A percentile compares a stretch with the other conserved stretches of the same genome.
phyloP scores from a whole-genome alignment of 1,140 invertebrate genomes.

The Tetranychus urticae region DNA sequence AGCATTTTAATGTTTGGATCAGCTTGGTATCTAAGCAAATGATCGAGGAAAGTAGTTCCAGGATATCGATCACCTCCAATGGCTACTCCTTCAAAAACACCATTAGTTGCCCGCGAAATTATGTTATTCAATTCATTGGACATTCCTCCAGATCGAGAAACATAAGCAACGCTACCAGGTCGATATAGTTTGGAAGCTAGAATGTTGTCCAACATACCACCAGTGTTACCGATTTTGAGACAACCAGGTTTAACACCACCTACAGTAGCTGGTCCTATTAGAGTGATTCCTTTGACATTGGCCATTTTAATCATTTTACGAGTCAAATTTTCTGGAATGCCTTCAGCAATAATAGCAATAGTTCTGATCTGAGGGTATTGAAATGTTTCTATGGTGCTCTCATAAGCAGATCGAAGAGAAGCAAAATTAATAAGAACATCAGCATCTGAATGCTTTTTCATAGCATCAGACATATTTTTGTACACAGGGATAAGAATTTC shows the following conservation, averaged over 20 bases:
- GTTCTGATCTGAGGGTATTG: constrained; percentile 78
- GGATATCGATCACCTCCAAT: constrained; percentile 99
- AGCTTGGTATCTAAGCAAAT: constrained; percentile 58
- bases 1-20: constrained; percentile 68
- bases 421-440: constrained; percentile 97
- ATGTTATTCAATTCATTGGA: constrained; percentile 99
- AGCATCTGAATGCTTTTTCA: constrained; percentile 79
- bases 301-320: constrained; percentile 74
- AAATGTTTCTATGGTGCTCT: constrained; percentile 80
- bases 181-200: constrained; percentile 87
- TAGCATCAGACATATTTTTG: constrained; percentile 89
- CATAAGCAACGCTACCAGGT: constrained; percentile 71
- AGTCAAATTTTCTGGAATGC: constrained; percentile 94
- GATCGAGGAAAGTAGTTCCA: constrained; percentile 93
- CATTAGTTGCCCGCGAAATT: constrained; percentile 83
- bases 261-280: constrained; percentile 92
- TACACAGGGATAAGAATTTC: constrained; percentile 89
- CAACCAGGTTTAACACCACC: constrained; percentile 93
- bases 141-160: constrained; percentile 95
- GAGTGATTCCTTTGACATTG: constrained; percentile 46
- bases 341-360: constrained; percentile 96
- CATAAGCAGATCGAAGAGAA: constrained; percentile 87
- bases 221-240: constrained; percentile 98
- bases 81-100: constrained; percentile 90
- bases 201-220: constrained; percentile 99